Evolutionary conservation across 2,113 vertebrate species (phyloP).

Genomic region (Cepphus grylle): DNA sequence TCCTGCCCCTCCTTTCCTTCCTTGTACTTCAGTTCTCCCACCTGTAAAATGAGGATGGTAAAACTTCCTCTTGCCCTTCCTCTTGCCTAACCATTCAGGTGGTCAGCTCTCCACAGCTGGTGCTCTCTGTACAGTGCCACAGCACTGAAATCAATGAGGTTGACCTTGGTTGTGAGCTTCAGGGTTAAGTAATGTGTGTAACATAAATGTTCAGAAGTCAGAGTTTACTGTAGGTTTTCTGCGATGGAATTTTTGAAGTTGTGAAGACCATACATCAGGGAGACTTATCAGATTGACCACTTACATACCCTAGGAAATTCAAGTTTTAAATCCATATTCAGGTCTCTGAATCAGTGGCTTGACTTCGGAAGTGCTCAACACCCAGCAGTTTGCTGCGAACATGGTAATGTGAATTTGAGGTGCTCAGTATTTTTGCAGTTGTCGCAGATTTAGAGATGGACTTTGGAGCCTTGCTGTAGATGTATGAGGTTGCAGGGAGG

Average conservation of each 20-base stretch:
- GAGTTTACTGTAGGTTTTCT: not conserved
- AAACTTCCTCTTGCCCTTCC: not conserved
- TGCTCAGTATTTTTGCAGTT: not conserved
- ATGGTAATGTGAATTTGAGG: not conserved
- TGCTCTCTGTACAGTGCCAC: not conserved
- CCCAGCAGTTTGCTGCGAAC: not conserved
- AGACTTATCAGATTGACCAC: not conserved
- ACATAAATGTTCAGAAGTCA: not conserved
- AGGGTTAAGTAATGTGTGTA: not conserved
- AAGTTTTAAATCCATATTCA: not conserved
- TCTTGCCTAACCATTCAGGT: not conserved
- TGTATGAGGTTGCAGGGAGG: fast-evolving
- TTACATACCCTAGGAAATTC: not conserved
- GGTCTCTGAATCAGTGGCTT: not conserved
- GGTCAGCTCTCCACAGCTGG: not conserved
- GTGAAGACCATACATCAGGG: not conserved
- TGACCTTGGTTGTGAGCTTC: not conserved
- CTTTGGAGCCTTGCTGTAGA: not conserved
- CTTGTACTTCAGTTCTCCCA: not conserved
- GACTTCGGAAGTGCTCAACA: not conserved
- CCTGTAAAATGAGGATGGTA: not conserved
- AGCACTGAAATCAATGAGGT: not conserved
- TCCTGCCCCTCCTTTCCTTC: slow-evolving; percentile 20
- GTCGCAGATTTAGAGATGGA: not conserved
- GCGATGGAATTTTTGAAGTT: not conserved